Conservation (phyloP, 2,113 vertebrate genomes). For the Erythrocebus patas region DNA sequence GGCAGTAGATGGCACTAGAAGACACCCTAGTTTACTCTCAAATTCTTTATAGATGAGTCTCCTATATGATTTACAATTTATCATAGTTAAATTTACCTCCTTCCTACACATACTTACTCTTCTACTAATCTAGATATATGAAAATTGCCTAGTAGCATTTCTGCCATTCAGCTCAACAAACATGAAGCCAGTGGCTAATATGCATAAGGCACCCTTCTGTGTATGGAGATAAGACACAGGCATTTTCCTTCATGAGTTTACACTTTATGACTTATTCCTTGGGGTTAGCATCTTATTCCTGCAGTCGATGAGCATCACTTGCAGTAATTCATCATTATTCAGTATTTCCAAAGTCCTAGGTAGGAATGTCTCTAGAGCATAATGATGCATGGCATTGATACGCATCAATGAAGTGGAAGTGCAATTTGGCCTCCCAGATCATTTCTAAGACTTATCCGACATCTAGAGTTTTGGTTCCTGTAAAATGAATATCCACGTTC, state of each 20-base stretch:
- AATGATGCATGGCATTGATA: background rate
- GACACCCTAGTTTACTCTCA: constrained; percentile 29
- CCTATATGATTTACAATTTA: constrained; percentile 9
- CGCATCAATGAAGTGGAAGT: background rate
- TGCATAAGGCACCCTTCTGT: background rate
- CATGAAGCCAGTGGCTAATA: background rate
- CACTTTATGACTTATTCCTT: background rate
- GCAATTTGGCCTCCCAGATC: background rate
- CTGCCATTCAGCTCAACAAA: background rate
- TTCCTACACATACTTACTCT: background rate
- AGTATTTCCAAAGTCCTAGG: background rate
- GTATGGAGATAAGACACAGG: background rate
- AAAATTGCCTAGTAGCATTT: background rate
- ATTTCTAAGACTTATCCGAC: background rate
- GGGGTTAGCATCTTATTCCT: background rate
- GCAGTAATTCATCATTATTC: background rate
- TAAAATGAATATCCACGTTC: background rate
- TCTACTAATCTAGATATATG: background rate
- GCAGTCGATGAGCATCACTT: background rate
- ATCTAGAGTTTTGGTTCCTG: background rate
- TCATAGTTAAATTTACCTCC: background rate
- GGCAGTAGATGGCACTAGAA: constrained; percentile 69
- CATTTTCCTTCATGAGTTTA: background rate
- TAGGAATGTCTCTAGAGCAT: background rate
- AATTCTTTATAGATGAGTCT: background rate